Evolutionary conservation across 2,797 vertebrate species (phyloP).

Genomic region (Lacerta viridis): DNA sequence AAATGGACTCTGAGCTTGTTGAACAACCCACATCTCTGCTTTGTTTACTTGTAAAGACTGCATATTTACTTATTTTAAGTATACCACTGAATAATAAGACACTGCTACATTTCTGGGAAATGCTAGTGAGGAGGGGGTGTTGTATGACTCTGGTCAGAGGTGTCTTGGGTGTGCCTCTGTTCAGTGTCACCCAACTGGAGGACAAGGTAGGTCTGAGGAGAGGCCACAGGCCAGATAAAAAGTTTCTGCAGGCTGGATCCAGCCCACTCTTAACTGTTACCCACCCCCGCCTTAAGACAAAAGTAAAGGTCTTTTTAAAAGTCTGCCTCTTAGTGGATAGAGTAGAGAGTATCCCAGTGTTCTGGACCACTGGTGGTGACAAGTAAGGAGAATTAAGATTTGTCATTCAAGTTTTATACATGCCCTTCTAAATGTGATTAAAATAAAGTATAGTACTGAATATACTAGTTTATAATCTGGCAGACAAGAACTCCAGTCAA

Average conservation of each 20-base stretch:
- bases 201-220: neutral
- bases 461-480: neutral
- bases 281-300: neutral
- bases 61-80: neutral
- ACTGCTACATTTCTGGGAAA: too few species aligned
- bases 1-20: conserved; percentile 9
- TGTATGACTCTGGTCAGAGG: neutral
- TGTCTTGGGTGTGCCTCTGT: neutral
- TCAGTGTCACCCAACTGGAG: neutral
- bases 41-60: neutral
- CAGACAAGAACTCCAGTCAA: neutral
- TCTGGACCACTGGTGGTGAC: neutral
- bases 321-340: neutral
- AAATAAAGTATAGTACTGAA: neutral
- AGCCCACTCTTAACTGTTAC: neutral
- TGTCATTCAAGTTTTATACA: neutral
- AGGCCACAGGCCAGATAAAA: neutral
- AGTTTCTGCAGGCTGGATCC: neutral
- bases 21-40: neutral
- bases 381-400: neutral
- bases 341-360: neutral
- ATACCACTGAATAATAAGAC: neutral
- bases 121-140: too few species aligned
- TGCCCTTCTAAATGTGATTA: neutral
- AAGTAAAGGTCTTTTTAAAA: neutral